Conservation (phyloP, 2,797 vertebrate genomes). For the Girardinus metallicus region DNA sequence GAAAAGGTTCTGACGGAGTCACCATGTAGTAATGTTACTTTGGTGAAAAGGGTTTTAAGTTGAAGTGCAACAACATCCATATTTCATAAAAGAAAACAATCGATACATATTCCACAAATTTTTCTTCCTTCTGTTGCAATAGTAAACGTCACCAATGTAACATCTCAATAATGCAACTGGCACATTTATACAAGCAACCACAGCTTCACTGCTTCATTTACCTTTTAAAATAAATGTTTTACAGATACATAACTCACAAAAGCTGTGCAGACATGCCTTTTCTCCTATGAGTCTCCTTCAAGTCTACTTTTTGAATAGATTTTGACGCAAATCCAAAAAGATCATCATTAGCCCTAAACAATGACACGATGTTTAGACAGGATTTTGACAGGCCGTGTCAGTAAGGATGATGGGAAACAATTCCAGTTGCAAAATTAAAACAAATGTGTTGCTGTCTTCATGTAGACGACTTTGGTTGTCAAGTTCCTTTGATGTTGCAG, state of each 20-base stretch:
- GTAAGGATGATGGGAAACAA: conserved; percentile 40
- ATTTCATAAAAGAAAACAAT: not conserved
- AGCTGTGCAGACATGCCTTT: not conserved
- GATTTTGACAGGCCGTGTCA: conserved; percentile 48
- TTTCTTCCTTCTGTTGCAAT: not conserved
- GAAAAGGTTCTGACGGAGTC: not conserved
- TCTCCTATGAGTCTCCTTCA: conserved; percentile 25
- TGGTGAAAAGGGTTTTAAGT: not conserved
- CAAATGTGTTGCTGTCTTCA: conserved; percentile 18
- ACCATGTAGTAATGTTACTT: not conserved
- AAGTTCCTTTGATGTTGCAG: conserved; percentile 19
- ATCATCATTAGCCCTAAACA: conserved; percentile 59
- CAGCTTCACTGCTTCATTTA: not conserved
- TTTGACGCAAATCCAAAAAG: conserved; percentile 60
- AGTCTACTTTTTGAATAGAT: conserved; percentile 39
- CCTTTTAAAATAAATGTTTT: conserved; percentile 20
- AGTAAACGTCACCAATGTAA: not conserved
- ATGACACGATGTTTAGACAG: conserved; percentile 44
- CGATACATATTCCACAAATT: not conserved
- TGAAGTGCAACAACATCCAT: not conserved
- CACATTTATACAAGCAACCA: not conserved
- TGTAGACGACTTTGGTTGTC: conserved; percentile 4
- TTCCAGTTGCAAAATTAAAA: conserved; percentile 27
- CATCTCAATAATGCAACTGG: not conserved
- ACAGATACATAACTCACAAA: conserved; percentile 26